Evolutionary conservation across 2,888 invertebrate species (phyloP), one percentile per base, ranked within the genome.

Genomic region (Mechanitis messenoides): DNA sequence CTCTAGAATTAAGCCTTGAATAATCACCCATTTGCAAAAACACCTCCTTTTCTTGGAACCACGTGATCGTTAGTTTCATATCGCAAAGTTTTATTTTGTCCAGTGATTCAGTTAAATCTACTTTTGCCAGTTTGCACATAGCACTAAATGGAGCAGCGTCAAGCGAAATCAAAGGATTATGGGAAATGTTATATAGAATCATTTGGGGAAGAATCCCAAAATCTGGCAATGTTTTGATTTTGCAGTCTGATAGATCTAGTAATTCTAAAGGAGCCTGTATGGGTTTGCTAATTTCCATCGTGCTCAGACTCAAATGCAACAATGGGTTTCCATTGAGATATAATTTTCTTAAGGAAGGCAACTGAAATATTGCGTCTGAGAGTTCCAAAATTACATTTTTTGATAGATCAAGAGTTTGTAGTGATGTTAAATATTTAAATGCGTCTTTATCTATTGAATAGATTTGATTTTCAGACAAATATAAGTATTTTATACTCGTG

Each of bases 321-420:
- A 92, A 73, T 1, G 83, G 83, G 73, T 93, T 93, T 6, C 90
- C 82, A 38, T 80, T 87, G 2, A 94, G 83, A 72, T 93, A 93
- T 33, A 94, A 78, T 74, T 92, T 93, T 59, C 93, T 85, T 62
- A 94, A 75, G 0, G 90, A 86, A 0, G 93, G 92, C 67, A 94
- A 72, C 62, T 91, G 90, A 55, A 94, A 89, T 12, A 92, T 77
- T 2, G 81, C 80, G 50, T 81, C 81, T 0, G 93, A 92, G 1
- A 93, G 76, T 42, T 82, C 77, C 54, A 84, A 72, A 56, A 92
- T 83, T 0, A 90, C 90, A 73, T 93, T 93, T 61, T 84, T 85
- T 1, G 92, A 88, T 6, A 93, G 82, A 69, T 93, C 92, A 59
- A 93, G 74, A 1, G 90, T 90, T 71, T 92, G 85, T 7, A 93